Percentiles rank a stretch among this genome's conserved stretches.
Evolutionary conservation across 2,888 invertebrate genomes (phyloP).

Genomic region (Epinotia ramella): DNA sequence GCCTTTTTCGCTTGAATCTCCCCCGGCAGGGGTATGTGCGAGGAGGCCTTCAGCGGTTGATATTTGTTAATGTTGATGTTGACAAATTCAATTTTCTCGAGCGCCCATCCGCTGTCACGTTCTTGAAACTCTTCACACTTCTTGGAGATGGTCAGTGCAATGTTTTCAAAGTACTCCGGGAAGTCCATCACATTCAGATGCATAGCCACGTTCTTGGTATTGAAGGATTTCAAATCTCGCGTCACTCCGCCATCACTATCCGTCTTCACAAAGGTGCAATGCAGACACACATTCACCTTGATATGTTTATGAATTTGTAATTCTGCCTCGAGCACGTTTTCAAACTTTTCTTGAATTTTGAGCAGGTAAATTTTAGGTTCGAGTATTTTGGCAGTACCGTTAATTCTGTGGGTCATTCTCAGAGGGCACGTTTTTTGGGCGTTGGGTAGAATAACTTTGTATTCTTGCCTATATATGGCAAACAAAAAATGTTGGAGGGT

Average conservation of each 20-base stretch:
- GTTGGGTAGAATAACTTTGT: too few relatives aligned
- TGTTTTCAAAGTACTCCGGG: too few relatives aligned
- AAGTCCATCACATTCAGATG: too few relatives aligned
- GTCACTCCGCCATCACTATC: constrained; percentile 17
- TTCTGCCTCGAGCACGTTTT: background rate
- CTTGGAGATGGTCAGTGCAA: too few relatives aligned
- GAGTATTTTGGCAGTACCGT: constrained; percentile 1
- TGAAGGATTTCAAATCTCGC: constrained; percentile 41
- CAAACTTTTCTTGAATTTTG: background rate
- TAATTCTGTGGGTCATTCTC: background rate
- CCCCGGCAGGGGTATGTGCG: background rate
- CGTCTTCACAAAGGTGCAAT: too few relatives aligned
- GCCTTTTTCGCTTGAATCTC: too few relatives aligned
- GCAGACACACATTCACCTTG: background rate
- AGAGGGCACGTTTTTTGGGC: too few relatives aligned
- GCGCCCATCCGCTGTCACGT: constrained; percentile 2
- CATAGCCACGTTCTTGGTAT: constrained; percentile 32
- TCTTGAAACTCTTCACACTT: background rate
- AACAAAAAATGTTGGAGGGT: too few relatives aligned
- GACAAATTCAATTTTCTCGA: background rate
- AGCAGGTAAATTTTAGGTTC: constrained; percentile 19
- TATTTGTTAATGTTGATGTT: constrained; percentile 4
- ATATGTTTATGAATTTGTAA: constrained; percentile 5
- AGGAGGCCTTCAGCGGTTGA: background rate
- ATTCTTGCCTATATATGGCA: too few relatives aligned